Evolutionary conservation across 2,888 invertebrate species (phyloP).

Genomic region (Autographa pulchrina): DNA sequence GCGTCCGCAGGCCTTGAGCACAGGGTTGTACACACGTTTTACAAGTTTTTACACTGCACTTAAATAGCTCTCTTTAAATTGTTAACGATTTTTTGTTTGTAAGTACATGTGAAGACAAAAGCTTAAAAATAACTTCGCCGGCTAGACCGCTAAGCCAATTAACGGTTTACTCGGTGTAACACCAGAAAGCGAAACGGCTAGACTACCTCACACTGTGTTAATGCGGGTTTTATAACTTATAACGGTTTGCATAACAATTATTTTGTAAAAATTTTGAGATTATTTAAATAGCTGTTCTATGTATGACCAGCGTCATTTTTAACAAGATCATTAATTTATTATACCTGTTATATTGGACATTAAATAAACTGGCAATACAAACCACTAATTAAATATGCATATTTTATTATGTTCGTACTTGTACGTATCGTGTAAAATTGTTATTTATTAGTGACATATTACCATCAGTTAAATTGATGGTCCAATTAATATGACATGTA

Average conservation of each 20-base stretch:
- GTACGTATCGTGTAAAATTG: slow-evolving; percentile 17
- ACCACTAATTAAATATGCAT: slow-evolving; percentile 21
- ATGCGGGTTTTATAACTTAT: slow-evolving; percentile 20
- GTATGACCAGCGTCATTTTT: slow-evolving; percentile 14
- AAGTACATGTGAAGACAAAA: neutral
- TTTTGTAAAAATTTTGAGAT: slow-evolving; percentile 3
- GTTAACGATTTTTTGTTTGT: slow-evolving; percentile 21
- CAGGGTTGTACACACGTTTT: slow-evolving; percentile 48
- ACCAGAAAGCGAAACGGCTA: slow-evolving; percentile 56
- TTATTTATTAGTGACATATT: slow-evolving; percentile 50
- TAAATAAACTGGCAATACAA: slow-evolving; percentile 20
- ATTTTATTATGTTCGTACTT: slow-evolving; percentile 35
- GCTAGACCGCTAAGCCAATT: slow-evolving; percentile 50
- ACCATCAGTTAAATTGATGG: slow-evolving; percentile 27
- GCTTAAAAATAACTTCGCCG: slow-evolving; percentile 14
- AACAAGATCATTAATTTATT: neutral
- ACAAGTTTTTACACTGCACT: slow-evolving; percentile 54
- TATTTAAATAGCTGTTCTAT: neutral
- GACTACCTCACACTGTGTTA: slow-evolving; percentile 22
- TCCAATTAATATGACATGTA: slow-evolving; percentile 42
- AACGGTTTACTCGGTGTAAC: slow-evolving; percentile 39
- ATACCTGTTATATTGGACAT: slow-evolving; percentile 9
- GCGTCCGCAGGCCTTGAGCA: slow-evolving; percentile 78
- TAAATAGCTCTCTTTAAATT: slow-evolving; percentile 21
- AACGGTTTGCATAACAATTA: slow-evolving; percentile 18